Evolutionary conservation across 2,113 vertebrate genomes (phyloP).

Genomic region (Uria lomvia): DNA sequence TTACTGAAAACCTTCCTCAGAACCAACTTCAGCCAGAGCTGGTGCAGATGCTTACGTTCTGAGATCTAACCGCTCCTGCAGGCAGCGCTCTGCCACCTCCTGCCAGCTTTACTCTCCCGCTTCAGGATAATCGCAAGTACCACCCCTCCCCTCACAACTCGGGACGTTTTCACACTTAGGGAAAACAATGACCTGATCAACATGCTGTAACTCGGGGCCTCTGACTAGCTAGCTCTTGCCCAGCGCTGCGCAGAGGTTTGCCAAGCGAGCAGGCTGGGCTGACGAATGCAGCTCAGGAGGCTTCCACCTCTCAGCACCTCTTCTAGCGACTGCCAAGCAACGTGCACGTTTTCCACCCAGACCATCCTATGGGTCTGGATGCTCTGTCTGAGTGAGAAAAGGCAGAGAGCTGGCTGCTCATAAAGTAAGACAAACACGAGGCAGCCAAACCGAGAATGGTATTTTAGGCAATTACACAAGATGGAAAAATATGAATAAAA

Average conservation of each 20-base stretch:
- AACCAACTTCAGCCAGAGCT: neutral
- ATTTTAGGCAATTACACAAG: neutral
- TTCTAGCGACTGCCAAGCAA: neutral
- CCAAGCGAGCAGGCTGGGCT: neutral
- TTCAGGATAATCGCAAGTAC: too few species aligned
- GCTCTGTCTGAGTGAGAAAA: neutral
- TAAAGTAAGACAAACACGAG: neutral
- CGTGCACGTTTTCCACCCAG: neutral
- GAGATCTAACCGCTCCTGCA: neutral
- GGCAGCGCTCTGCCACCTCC: neutral
- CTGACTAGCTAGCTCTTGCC: neutral
- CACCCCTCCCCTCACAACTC: neutral
- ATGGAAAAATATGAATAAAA: neutral
- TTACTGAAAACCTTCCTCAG: neutral
- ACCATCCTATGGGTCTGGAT: too few species aligned
- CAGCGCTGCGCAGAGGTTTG: too few species aligned
- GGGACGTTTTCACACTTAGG: neutral
- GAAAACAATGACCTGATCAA: neutral
- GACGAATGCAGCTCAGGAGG: neutral
- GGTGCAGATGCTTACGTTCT: neutral
- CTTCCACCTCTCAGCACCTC: neutral
- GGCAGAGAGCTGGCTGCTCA: neutral
- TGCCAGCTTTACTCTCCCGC: neutral
- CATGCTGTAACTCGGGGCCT: neutral
- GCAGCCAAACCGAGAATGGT: neutral